Base-by-base conservation (phyloP, 1,140 invertebrate genomes). In the Leptinotarsa defecta region DNA sequence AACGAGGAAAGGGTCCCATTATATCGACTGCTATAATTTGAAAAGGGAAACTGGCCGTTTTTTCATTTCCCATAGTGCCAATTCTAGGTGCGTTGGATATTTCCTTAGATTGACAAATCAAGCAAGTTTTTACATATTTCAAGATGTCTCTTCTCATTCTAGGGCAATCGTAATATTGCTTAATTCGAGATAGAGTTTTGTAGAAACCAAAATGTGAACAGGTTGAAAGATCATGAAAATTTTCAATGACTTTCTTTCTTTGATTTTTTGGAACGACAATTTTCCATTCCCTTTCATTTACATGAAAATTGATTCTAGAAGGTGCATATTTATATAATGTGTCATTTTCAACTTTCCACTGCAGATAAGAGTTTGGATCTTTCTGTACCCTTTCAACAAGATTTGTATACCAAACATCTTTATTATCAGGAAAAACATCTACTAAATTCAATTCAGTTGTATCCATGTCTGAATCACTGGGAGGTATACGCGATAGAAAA, bases 231-330 rank as follows among this genome's bases (percentile, higher is more conserved):
- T 70, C 61, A 73, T 76, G 74, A 27, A 17, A 57, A 8, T 71
- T 8, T 61, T 73, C 48, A 13, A 73, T 6, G 48, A 72, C 48
- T 48, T 48, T 19, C 1, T 48, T 15, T 27, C 74, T 57, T 71
- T 75, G 71, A 27, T 6, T 27, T 27, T 27, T 27, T 4, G 5
- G 70, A 48, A 76, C 69, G 4, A 75, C 74, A 20, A 72, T 65
- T 72, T 76, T 72, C 74, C 74, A 76, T 22, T 76, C 68, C 17
- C 13, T 13, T 20, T 13, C 64, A 73, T 73, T 67, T 4, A 20
- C 20, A 34, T n/a, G 3, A 5, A 73, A 64, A 17, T 15, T n/a
- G n/a, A 34, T 19, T 43, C 48, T 61, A 15, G 48, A 34, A 24
- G 49, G 24, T 15, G 68, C 48, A 68, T 74, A 48, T 34, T 74